Conservation (phyloP, 2,113 vertebrate genomes). For the Anarhynchus alexandrinus region DNA sequence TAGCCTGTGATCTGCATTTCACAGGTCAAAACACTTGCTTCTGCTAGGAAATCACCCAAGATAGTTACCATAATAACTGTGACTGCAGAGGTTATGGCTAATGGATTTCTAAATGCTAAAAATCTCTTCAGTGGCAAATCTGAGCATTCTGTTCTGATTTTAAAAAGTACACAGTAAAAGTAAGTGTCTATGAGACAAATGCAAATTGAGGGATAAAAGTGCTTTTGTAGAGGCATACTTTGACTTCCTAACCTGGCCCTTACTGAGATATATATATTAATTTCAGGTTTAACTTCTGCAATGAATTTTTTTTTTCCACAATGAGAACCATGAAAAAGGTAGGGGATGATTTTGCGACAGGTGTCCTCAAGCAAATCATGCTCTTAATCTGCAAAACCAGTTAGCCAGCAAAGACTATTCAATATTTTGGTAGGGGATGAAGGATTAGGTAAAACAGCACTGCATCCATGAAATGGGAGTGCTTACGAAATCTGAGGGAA, state of each 20-base stretch:
- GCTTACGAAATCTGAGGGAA: background rate
- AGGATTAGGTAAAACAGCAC: background rate
- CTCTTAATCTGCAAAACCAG: background rate
- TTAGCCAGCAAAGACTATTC: background rate
- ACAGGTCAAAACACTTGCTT: constrained; percentile 8
- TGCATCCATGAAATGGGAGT: background rate
- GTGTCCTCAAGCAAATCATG: background rate
- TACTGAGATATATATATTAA: background rate
- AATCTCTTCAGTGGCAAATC: background rate
- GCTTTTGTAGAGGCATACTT: background rate
- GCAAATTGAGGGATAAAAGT: background rate
- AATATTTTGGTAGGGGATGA: background rate
- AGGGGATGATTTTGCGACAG: background rate
- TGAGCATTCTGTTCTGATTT: background rate
- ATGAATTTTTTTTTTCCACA: background rate
- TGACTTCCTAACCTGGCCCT: background rate
- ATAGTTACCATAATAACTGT: background rate
- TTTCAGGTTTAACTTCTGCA: background rate
- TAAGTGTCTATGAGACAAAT: background rate
- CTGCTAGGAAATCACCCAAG: constrained; percentile 13
- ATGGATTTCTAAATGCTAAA: constrained; percentile 24
- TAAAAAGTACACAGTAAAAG: background rate
- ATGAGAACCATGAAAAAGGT: background rate
- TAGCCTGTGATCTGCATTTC: constrained; percentile 14
- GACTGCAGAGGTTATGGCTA: constrained; percentile 28